Base-by-base conservation (phyloP, 2,113 vertebrate species). In the Gallinago jamesoni region DNA sequence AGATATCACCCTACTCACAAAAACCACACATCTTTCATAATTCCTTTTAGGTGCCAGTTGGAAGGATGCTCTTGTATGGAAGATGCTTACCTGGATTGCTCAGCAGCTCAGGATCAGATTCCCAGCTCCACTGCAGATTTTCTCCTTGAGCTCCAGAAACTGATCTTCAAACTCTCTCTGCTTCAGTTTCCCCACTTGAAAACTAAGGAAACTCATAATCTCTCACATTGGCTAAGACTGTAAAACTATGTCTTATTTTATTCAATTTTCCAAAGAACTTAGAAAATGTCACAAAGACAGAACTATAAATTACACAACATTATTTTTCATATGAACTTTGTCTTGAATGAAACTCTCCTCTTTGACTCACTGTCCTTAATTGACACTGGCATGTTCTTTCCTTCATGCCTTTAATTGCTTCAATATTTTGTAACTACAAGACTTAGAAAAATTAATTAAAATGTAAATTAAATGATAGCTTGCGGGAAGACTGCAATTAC, bases 391-490 rank as follows among this genome's bases (percentile, higher is more conserved):
- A 50, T 12, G 4, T 81, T 96, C 68, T 45, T 85, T 81, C 76
- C 88, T 85, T 84, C 90, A 28, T 86, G 52, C 62, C 23, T 84
- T 83, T 88, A 93, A 95, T 59, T 94, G 72, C 92, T 96, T 84
- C 90, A 86, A 39, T 56, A 64, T 93, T 91, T 93, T 10, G 6
- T 63, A 91, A 78, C 37, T 59, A 48, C 39, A n/a, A 82, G 75
- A 59, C 37, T 55, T 84, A 77, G 18, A 82, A 77, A 91, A 96
- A 88, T 88, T 92, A 96, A 97, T 94, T 95, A 96, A 95, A 95
- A 94, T 93, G 73, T 72, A 95, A 95, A 95, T 95, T 81, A 94
- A 96, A 90, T 57, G 27, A 93, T 94, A 92, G 76, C 94, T 93
- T 83, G 47, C 0, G 2, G 90, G 85, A 55, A 94, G 85, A 94